phyloP scores from a whole-genome alignment of 2,888 invertebrate species.

The Tipula lateralis region DNA sequence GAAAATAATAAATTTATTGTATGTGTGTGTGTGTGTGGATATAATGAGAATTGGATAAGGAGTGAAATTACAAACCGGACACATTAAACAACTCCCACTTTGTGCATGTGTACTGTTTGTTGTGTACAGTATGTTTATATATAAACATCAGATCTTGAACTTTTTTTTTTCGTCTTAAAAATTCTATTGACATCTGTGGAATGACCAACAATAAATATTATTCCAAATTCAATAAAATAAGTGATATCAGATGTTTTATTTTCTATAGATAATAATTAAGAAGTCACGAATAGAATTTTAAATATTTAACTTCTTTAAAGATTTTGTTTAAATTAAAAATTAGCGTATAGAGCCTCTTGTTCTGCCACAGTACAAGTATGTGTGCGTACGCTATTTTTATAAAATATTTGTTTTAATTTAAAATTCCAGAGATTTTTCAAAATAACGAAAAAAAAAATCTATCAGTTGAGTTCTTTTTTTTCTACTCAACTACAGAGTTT shows the following conservation, averaged over 20 bases:
- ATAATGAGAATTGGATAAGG: neutral
- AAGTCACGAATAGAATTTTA: neutral
- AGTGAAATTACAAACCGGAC: constrained; percentile 24
- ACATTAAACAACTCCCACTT: neutral
- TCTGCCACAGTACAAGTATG: neutral
- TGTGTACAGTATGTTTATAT: neutral
- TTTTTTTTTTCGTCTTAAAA: neutral
- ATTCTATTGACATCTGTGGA: neutral
- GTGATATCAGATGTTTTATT: neutral
- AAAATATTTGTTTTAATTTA: constrained; percentile 3
- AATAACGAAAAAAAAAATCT: neutral
- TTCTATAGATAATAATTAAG: neutral
- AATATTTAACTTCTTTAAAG: neutral
- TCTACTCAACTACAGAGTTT: neutral
- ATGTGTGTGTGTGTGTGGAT: neutral
- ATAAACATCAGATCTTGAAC: neutral
- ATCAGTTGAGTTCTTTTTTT: neutral
- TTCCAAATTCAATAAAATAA: neutral
- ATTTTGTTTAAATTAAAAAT: neutral
- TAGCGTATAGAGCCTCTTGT: neutral
- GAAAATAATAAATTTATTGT: neutral
- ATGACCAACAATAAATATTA: neutral
- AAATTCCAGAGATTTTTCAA: neutral
- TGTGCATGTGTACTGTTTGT: neutral
- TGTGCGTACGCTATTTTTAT: neutral